Conservation (phyloP, 2,113 vertebrate species). For the Ciconia maguari region DNA sequence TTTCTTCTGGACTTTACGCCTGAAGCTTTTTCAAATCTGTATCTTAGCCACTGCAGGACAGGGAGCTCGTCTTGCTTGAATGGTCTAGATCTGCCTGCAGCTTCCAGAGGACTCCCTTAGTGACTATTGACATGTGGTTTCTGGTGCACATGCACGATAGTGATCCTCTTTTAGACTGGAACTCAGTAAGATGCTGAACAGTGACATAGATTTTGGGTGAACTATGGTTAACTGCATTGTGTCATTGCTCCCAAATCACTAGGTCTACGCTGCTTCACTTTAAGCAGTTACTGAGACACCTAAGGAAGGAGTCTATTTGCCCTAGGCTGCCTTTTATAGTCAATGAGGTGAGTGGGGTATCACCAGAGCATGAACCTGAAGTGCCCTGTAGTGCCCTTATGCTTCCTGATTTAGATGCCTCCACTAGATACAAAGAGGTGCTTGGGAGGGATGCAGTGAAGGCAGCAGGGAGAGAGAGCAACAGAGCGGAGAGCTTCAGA, state of each 20-base stretch:
- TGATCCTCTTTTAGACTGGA: neutral
- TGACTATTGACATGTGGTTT: neutral
- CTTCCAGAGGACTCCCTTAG: neutral
- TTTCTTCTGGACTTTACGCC: neutral
- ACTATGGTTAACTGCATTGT: neutral
- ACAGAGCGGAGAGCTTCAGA: neutral
- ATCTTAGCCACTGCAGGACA: neutral
- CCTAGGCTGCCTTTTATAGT: neutral
- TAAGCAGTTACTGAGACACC: neutral
- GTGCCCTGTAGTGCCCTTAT: neutral
- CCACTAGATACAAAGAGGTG: neutral
- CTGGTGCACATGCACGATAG: accelerated
- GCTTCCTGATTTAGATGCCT: neutral
- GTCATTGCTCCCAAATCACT: neutral
- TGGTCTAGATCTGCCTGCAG: neutral
- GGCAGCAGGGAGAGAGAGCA: neutral
- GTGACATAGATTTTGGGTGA: neutral
- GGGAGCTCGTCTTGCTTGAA: neutral
- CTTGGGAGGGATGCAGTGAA: neutral
- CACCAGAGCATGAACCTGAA: neutral
- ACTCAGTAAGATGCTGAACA: neutral
- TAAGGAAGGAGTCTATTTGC: neutral
- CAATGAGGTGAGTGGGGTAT: neutral
- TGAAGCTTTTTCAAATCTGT: neutral
- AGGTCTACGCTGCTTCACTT: neutral